phyloP scores from a whole-genome alignment of 2,113 vertebrate species.

The Gymnarchus niloticus region DNA sequence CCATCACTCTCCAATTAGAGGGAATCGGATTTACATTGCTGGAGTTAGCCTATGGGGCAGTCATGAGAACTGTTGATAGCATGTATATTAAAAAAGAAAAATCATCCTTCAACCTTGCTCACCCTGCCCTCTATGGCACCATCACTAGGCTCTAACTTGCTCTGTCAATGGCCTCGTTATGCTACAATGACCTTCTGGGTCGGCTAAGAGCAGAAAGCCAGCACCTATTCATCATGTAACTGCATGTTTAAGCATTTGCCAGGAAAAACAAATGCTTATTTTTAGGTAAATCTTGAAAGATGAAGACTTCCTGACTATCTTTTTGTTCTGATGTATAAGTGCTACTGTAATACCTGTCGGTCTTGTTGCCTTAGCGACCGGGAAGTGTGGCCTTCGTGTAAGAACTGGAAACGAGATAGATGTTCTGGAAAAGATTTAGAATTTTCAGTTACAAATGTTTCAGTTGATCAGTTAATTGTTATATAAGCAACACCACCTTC shows the following conservation, averaged over 20 bases:
- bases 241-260: not conserved
- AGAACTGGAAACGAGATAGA: too few species aligned
- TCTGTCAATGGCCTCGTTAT: not conserved
- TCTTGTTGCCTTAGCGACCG: conserved; percentile 8
- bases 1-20: too few species aligned
- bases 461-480: conserved; percentile 1
- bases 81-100: not conserved
- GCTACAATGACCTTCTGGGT: conserved; percentile 8
- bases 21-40: conserved; percentile 3
- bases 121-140: not conserved
- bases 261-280: not conserved
- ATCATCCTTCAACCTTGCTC: not conserved
- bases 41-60: not conserved
- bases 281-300: not conserved
- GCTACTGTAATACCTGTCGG: not conserved
- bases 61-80: not conserved
- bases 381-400: not conserved
- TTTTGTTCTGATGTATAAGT: not conserved
- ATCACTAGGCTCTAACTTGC: not conserved
- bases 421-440: too few species aligned
- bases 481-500: not conserved
- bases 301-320: not conserved
- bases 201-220: not conserved
- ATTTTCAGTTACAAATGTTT: not conserved
- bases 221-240: not conserved